Evolutionary conservation across 2,113 vertebrate genomes (phyloP).

Genomic region (Alexandromys fortis): DNA sequence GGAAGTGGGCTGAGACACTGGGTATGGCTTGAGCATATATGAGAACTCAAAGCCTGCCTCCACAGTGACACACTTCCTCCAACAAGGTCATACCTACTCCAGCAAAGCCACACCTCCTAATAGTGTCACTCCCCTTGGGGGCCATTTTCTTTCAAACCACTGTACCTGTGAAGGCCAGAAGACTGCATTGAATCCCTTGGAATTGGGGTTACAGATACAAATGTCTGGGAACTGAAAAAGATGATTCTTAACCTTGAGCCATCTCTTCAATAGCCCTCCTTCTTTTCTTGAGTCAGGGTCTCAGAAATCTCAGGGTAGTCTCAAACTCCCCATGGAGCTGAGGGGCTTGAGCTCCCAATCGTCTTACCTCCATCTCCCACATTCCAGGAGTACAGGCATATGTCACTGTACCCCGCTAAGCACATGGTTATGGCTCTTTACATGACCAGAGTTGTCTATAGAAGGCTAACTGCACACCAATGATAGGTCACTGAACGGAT

Average conservation of each 20-base stretch:
- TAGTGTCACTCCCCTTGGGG: background rate
- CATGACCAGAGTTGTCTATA: background rate
- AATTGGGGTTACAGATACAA: background rate
- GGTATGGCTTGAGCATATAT: background rate
- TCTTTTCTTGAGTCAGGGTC: background rate
- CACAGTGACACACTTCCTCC: background rate
- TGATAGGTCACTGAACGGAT: background rate
- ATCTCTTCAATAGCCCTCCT: background rate
- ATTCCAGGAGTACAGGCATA: background rate
- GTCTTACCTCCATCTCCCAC: background rate
- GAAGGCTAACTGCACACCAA: background rate
- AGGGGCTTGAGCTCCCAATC: background rate
- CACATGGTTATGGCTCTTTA: background rate
- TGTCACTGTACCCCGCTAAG: background rate
- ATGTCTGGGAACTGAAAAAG: background rate
- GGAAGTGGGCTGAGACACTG: background rate
- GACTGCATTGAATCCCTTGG: background rate
- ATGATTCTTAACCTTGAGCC: background rate
- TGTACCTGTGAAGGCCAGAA: background rate
- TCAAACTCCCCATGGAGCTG: background rate
- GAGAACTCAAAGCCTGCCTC: background rate
- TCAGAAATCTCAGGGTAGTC: background rate
- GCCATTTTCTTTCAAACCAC: background rate
- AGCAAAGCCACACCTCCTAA: background rate
- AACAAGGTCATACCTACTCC: background rate